Base-by-base conservation (phyloP, 2,113 vertebrate species). In the Rhynchopsitta pachyrhyncha region DNA sequence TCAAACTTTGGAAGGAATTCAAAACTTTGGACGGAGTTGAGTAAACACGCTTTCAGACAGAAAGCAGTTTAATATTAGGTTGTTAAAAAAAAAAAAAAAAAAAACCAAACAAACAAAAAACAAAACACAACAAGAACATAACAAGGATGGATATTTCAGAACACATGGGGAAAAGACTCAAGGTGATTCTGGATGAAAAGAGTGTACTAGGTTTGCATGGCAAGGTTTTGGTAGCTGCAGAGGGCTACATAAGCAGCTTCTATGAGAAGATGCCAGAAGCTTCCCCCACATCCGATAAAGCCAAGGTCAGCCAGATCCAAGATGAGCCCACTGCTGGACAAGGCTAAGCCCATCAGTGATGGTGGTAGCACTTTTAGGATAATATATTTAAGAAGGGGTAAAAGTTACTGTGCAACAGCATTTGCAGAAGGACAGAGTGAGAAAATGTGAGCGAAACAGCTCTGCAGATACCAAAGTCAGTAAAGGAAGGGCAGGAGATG, bases 11-110 rank as follows among this genome's bases (percentile, higher is more conserved):
- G 33, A 89, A 81, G 12, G 7, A 94, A 92, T 82, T 80, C 57
- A 91, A 88, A 84, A 69, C 19, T 49, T 64, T 14, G 31, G 29
- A 87, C 47, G 11, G 8, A 95, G 89, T 82, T 80, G 52, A 93
- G 63, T 24, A 92, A 55, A 82, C 41, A 81, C 4, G 20, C 7
- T 91, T 33, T 86, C 31, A 53, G 33, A 29, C 25, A 90, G 62
- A 52, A 1, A 57, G 8, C 39, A 82, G 52, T 59, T 70, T 82
- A 33, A 39, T 33, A 74, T 84, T 55, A 49, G 23, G 11, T 14
- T 78, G 6, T 17, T 73, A 37, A 14, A 55, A 53, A 84, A 57
- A 16, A 44, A n/a, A 57, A 23, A 1, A 5, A 27, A 50, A 7
- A 28, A n/a, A 18, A 57, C 4, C 17, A 19, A 33, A 13, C 18